Evolutionary conservation across 2,113 vertebrate genomes (phyloP), one percentile per base, ranked within the genome.

Genomic region (Calypte anna): DNA sequence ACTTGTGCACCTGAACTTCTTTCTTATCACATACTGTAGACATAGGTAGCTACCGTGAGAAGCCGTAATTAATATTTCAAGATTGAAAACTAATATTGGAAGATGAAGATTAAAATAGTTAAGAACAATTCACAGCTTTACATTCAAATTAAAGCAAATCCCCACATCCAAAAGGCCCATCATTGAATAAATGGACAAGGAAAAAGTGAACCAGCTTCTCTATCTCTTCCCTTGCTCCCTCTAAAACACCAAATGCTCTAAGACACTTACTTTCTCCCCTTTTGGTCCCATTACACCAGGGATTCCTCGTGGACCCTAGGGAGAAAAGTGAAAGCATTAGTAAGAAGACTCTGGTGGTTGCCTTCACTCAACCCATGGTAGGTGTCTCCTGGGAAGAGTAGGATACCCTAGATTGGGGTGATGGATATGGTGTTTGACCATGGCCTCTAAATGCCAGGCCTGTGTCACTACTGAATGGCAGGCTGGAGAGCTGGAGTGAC

Each of bases 241-340:
- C 73, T 75, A 81, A 91, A 64, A 2, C 40, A 50, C 1, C 31
- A 77, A 77, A 20, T 5, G 27, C 36, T 54, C 3, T 53, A 84
- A 67, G 15, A 28, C 31, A 96, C 96, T 94, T 98, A 99, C 99
- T 98, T 99, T 99, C 96, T 99, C 99, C 95, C 99, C 99, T 94
- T 99, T 99, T 97, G 98, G 98, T 98, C 99, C 99, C 94, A 82
- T 98, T 90, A 98, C 94, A 87, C 99, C 99, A 94, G 99, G 99
- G 97, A 99, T 97, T 94, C 99, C 99, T 64, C 96, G 98, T 61
- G 98, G 98, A 91, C 99, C 99, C 99, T 99, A 86, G 4, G 40
- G n/a, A 96, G 23, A 82, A 77, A 91, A 81, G 28, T 7, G 7
- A 62, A 88, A 1, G 58, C 30, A 57, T 78, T 63, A 55, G 27